A percentile compares a stretch with the other conserved stretches of the same genome.
These are phyloP conservation scores for Eidolon helvum DNA, from an alignment of 2,113 vertebrate genomes.

Conservation along the genomic window DNA sequence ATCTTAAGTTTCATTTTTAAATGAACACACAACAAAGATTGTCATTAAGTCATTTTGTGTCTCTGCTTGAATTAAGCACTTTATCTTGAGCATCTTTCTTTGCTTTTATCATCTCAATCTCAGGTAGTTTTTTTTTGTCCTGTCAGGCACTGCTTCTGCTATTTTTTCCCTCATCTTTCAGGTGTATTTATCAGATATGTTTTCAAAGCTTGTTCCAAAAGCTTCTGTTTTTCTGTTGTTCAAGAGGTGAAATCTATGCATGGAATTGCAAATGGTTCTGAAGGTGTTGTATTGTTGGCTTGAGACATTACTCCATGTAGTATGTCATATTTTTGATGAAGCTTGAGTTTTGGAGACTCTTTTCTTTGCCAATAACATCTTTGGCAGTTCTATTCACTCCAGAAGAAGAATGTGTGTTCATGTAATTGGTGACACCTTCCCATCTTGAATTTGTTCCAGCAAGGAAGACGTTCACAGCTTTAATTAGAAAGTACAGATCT, in stretches of 20 bases:
- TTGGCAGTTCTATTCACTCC: conserved; percentile 91
- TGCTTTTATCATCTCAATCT: conserved; percentile 95
- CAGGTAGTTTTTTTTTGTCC: conserved; percentile 92
- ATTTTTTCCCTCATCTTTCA: conserved; percentile 91
- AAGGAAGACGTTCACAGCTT: conserved; percentile 92
- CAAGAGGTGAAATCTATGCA: conserved; percentile 84
- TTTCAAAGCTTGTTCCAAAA: conserved; percentile 93
- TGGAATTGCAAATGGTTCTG: conserved; percentile 88
- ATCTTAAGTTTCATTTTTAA: neutral
- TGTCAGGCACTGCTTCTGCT: conserved; percentile 87
- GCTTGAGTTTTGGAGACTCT: conserved; percentile 92
- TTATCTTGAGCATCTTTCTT: conserved; percentile 94
- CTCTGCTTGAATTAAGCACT: conserved; percentile 85
- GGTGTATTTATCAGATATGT: conserved; percentile 90
- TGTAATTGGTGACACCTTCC: conserved; percentile 92
- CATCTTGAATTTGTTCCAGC: conserved; percentile 92
- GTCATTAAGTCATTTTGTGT: conserved; percentile 87
- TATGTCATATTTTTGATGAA: conserved; percentile 92
- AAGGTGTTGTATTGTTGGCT: conserved; percentile 88
- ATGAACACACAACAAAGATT: conserved; percentile 81
- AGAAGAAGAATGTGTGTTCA: conserved; percentile 90
- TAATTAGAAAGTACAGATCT: conserved; percentile 92
- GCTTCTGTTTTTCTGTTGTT: conserved; percentile 94
- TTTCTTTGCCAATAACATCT: conserved; percentile 94
- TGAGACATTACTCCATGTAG: conserved; percentile 84